Base-by-base conservation (phyloP, 1,140 invertebrate genomes). In the Ericerus pela region DNA sequence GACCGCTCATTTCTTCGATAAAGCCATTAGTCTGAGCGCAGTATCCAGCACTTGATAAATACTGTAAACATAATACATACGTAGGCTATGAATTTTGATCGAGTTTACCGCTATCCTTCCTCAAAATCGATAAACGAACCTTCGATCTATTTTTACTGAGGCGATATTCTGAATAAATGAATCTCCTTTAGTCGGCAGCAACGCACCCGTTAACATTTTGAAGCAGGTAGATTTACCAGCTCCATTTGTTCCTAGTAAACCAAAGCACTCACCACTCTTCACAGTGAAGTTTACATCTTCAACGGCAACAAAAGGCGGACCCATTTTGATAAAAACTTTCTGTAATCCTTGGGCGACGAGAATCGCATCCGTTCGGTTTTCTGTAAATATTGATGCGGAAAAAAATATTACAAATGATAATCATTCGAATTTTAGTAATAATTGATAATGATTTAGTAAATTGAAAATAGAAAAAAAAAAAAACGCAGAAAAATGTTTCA, bases 171-270 rank as follows among this genome's bases (percentile, higher is more conserved):
- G 33, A 11, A 65, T 59, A n/a, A 29, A 55, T 22, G 60, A 58
- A 11, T 61, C 56, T 14, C 62, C 62, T 29, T 59, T 33, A 16
- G 61, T 59, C 12, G 60, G 56, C 27, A 58, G 31, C n/a, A 36
- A 53, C 16, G 60, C 58, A 14, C 91, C 91, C 1, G 89, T 93
- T 56, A 92, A 69, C 84, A 92, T 90, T 67, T 85, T 84, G 65
- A 93, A 93, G 1, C 85, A 88, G 2, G 84, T 84, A 1, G 88
- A 90, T 72, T 89, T 85, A 2, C 79, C 81, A 28, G 85, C 85
- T n/a, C 86, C 86, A 68, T 92, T 92, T 2, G 87, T 76, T 10
- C 92, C 92, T 26, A 96, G 72, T 30, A 96, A 69, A 1, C 91
- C 91, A 69, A 95, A 95, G 65, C 89, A 94, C 72, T 95, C 84